Percentiles rank a stretch among this genome's conserved stretches.
Conservation (phyloP, 2,113 vertebrate genomes). For the Mus spicilegus region DNA sequence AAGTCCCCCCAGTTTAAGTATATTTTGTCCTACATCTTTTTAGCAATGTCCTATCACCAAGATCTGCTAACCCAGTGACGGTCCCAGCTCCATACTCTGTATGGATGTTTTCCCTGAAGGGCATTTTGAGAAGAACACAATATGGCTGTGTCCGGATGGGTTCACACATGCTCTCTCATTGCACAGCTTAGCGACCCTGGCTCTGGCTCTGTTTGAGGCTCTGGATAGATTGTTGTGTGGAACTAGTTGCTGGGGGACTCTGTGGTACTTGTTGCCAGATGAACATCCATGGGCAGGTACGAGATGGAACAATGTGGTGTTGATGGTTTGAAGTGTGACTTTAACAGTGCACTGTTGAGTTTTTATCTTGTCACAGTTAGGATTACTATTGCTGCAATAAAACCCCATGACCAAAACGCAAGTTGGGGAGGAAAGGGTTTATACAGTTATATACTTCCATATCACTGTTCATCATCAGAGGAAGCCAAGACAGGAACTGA, state of each 20-base stretch:
- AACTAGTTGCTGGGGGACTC: neutral
- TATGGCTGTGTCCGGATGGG: no score
- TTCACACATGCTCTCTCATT: neutral
- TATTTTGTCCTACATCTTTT: neutral
- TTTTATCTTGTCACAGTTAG: no score
- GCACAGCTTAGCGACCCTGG: neutral
- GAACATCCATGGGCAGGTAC: neutral
- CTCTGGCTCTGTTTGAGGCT: neutral
- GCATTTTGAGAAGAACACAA: neutral
- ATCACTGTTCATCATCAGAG: neutral
- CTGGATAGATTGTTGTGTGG: neutral
- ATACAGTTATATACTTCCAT: neutral
- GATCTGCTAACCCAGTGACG: neutral
- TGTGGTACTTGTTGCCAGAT: neutral
- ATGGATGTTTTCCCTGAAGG: neutral
- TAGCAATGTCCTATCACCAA: neutral
- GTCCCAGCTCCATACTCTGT: neutral
- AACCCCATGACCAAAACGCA: neutral
- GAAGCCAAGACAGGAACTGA: neutral
- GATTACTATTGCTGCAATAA: neutral
- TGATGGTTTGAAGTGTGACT: neutral
- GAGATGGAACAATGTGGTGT: no score
- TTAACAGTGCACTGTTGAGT: neutral
- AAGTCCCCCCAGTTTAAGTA: neutral
- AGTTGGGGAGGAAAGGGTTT: neutral